Base-by-base conservation (phyloP, 1,140 invertebrate species). In the Caenorhabditis latens region DNA sequence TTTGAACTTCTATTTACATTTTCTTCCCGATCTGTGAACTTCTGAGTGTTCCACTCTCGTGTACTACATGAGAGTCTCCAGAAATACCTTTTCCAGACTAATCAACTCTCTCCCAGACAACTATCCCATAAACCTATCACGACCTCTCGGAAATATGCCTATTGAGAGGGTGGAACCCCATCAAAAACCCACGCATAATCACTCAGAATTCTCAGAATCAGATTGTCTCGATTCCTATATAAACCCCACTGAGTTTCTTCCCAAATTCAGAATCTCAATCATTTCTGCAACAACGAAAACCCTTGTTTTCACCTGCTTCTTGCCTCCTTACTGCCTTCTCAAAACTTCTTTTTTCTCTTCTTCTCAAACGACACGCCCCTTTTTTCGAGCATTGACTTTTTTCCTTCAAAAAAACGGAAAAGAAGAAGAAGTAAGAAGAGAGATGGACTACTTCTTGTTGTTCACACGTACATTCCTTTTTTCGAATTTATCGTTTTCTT, bases 321-420 rank as follows among this genome's bases (percentile, higher is more conserved):
- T 61, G 57, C 57, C 57, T 61, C 32, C 24, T 14, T 63, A 32
- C 61, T 71, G 40, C 65, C 42, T 43, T 24, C 65, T 14, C 40
- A 71, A 71, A 71, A 40, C 8, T 40, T 32, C 32, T 14, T 24
- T 40, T 63, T 63, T 63, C 9, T 32, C 42, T 8, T 19, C 42
- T 43, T 61, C 32, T 32, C 32, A 32, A n/a, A 61, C 9, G 65
- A 2, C 40, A 43, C 65, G 42, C 65, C 40, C 65, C 9, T 19
- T 71, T 71, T 63, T 63, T 71, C 16, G 42, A 46, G 42, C 65
- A 71, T 46, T 71, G 65, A 71, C 65, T 71, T 71, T 67, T 67
- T 71, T 46, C 13, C 6, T 19, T 11, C 8, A 19, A 21, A 43
- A 46, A 43, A 46, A 32, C n/a, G n/a, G n/a, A 40, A 32, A 63